phyloP scores from a whole-genome alignment of 2,797 vertebrate genomes.

The Pseudochirops cupreus region DNA sequence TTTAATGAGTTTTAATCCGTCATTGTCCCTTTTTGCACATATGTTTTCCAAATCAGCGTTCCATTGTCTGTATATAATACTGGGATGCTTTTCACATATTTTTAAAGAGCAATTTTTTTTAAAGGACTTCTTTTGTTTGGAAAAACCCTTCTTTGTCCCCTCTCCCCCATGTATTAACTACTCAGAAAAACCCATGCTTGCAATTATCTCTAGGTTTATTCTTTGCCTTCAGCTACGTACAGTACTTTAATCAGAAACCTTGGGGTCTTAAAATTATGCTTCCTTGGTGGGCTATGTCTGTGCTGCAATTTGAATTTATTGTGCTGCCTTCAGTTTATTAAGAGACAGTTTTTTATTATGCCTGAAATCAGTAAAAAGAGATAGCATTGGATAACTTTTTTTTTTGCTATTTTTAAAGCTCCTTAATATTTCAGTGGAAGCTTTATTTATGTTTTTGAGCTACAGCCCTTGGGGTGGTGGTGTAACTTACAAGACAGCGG shows the following conservation, averaged over 20 bases:
- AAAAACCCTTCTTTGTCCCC: conserved; percentile 27
- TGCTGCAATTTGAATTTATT: conserved; percentile 57
- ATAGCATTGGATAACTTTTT: conserved; percentile 12
- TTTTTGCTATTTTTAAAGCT: conserved; percentile 52
- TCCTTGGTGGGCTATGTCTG: conserved; percentile 42
- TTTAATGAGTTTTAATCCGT: conserved; percentile 79
- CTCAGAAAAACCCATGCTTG: conserved; percentile 48
- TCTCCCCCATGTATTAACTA: conserved; percentile 42
- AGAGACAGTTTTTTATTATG: conserved; percentile 56
- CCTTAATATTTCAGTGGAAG: conserved; percentile 40
- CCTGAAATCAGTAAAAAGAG: conserved; percentile 56
- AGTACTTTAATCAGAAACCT: conserved; percentile 41
- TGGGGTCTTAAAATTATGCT: conserved; percentile 56
- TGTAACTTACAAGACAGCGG: conserved; percentile 46
- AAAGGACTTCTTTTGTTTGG: conserved; percentile 53
- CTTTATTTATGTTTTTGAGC: conserved; percentile 62
- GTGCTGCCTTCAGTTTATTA: conserved; percentile 58
- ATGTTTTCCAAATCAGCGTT: conserved; percentile 70
- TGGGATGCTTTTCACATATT: conserved; percentile 50
- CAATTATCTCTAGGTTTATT: neutral
- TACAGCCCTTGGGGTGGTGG: neutral
- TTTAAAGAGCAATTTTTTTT: conserved; percentile 46
- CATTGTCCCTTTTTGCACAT: conserved; percentile 70
- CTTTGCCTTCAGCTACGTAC: conserved; percentile 50
- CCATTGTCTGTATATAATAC: conserved; percentile 67